Conservation (phyloP, 1,140 invertebrate genomes). For the Aphidius gifuensis region DNA sequence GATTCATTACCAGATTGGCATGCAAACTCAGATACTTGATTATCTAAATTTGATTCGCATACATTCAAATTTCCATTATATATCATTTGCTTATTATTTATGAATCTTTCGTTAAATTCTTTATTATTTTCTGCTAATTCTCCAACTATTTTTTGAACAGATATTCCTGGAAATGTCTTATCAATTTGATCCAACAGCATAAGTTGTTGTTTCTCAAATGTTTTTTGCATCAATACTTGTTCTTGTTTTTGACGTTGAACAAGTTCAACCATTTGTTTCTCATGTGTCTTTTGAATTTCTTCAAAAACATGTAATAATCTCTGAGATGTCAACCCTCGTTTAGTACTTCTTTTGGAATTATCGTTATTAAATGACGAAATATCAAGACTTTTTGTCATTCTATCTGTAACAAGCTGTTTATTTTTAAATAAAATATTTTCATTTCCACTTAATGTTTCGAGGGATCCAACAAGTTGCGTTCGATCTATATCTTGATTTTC, state of each 20-base stretch:
- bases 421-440: conserved; percentile 13
- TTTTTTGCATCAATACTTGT: conserved; percentile 58
- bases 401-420: conserved; percentile 41
- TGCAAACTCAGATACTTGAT: not conserved
- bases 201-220: conserved; percentile 62
- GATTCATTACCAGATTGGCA: not conserved
- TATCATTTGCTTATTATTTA: not conserved
- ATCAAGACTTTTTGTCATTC: conserved; percentile 28
- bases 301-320: conserved; percentile 50
- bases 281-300: conserved; percentile 61
- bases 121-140: too few species aligned
- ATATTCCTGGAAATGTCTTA: conserved; percentile 46
- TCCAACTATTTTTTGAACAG: conserved; percentile 25
- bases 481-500: conserved; percentile 29
- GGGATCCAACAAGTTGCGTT: conserved; percentile 30
- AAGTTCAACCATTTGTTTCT: conserved; percentile 59
- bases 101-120: too few species aligned
- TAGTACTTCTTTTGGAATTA: conserved; percentile 24
- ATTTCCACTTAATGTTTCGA: conserved; percentile 26
- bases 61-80: conserved; percentile 1
- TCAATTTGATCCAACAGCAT: conserved; percentile 58
- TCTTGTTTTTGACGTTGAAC: conserved; percentile 60
- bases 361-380: conserved; percentile 17
- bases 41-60: not conserved
- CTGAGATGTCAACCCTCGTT: conserved; percentile 39